Conservation (phyloP, 2,888 invertebrate genomes). For the Acanthoscelides obtectus region DNA sequence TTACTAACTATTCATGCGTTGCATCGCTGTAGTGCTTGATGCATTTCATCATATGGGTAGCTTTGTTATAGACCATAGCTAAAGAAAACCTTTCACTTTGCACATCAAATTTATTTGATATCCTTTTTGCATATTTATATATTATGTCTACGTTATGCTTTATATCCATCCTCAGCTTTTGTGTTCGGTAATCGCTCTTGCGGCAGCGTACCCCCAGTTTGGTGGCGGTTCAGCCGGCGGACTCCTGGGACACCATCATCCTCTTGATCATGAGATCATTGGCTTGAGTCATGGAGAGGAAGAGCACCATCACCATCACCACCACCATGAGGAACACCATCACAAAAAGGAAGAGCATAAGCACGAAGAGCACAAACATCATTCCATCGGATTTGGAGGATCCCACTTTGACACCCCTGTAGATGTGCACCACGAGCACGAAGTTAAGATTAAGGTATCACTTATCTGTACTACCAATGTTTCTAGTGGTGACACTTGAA, state of each 20-base stretch:
- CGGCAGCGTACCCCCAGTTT: slow-evolving; percentile 23
- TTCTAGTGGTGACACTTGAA: too few relatives aligned
- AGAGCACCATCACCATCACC: slow-evolving; percentile 10
- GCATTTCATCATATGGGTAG: too few relatives aligned
- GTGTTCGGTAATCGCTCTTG: slow-evolving; percentile 15
- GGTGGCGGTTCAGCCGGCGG: slow-evolving; percentile 29
- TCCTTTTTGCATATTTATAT: too few relatives aligned
- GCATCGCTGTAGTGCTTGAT: too few relatives aligned
- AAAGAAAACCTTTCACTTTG: too few relatives aligned
- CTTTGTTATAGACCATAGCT: too few relatives aligned
- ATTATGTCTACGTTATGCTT: too few relatives aligned
- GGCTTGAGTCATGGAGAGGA: slow-evolving; percentile 31
- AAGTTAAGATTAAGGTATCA: slow-evolving; percentile 37
- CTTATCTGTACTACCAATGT: too few relatives aligned
- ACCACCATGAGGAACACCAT: slow-evolving; percentile 5
- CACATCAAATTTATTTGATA: too few relatives aligned
- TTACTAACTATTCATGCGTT: too few relatives aligned
- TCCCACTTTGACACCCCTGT: slow-evolving; percentile 35
- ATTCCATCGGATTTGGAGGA: slow-evolving; percentile 28
- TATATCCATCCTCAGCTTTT: slow-evolving; percentile 21
- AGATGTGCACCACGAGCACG: slow-evolving; percentile 36
- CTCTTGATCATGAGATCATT: slow-evolving; percentile 22
- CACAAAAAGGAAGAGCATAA: slow-evolving; percentile 5
- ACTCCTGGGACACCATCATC: slow-evolving; percentile 25
- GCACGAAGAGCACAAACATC: slow-evolving; percentile 7